These are phyloP conservation scores for Pongo pygmaeus DNA, from an alignment of 2,113 vertebrate species.

Conservation along the genomic window DNA sequence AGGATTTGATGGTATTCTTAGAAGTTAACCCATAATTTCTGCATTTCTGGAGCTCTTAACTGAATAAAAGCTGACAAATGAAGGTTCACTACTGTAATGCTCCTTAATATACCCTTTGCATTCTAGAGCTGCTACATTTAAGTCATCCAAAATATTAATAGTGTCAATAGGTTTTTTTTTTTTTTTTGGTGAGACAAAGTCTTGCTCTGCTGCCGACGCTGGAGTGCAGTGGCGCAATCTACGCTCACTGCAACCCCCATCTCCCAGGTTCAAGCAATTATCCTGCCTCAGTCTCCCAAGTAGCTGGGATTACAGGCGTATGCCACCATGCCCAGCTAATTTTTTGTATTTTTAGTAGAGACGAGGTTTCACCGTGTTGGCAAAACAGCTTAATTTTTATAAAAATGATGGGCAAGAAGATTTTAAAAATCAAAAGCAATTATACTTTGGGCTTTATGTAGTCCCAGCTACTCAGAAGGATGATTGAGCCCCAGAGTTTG, in stretches of 20 bases:
- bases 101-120: neutral
- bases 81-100: neutral
- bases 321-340: no score
- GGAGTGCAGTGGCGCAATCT: no score
- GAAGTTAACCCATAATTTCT: neutral
- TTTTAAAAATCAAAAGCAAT: conserved; percentile 43
- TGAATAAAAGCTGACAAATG: neutral
- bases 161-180: neutral
- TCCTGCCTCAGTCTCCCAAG: no score
- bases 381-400: conserved; percentile 52
- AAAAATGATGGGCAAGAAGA: conserved; percentile 34
- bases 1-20: neutral
- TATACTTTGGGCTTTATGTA: neutral
- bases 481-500: neutral
- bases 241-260: no score
- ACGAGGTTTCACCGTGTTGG: no score
- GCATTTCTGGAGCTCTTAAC: neutral
- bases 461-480: neutral
- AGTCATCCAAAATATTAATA: conserved; percentile 64
- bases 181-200: no score
- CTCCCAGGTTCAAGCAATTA: no score
- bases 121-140: conserved; percentile 11
- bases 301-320: no score
- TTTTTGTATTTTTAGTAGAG: no score
- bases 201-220: no score